Base-by-base conservation (phyloP, 2,888 invertebrate species). In the Panzeria rudis region DNA sequence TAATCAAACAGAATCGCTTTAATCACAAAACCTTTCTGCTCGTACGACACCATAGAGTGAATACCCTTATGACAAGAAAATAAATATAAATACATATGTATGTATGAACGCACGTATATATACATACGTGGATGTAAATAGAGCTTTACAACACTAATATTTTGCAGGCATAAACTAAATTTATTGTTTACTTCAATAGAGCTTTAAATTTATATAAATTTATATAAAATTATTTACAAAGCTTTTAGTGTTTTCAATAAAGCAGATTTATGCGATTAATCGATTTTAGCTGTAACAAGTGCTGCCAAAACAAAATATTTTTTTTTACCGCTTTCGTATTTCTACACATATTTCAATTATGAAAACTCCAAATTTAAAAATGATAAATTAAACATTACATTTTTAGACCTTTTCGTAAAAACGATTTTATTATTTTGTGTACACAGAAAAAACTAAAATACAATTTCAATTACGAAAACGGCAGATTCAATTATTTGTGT, bases 101-200 rank as follows among this genome's bases (percentile, higher is more conserved):
- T 11, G 13, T 41, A 11, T 41, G 13, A 13, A 41, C 4, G 44
- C 11, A 47, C 17, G 8, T 20, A 52, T n/a, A 32, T 3, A 38
- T 13, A 9, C 38, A 38, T 38, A 38, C 13, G 38, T 3, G 11
- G 38, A 11, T 32, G 7, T 59, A 25, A 61, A 61, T 38, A 50
- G 15, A 78, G 61, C 77, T 69, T 59, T 61, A 20, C 59, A 69
- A 59, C 38, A 38, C 38, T 15, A 52, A 32, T 20, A 15, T 29
- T 20, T 50, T 25, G 47, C 47, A 62, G 38, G 1, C 61, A 50
- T 62, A 50, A 47, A 56, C n/a, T 20, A 1, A 50, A 59, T 61
- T 59, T 23, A 54, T 29, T 59, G 25, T 50, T 78, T 69, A 11
- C 17, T 38, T 17, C 17, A 69, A 68, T 29, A 52, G 69, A 78